phyloP scores from a whole-genome alignment of 2,113 vertebrate species.

The Xiphophorus hellerii region DNA sequence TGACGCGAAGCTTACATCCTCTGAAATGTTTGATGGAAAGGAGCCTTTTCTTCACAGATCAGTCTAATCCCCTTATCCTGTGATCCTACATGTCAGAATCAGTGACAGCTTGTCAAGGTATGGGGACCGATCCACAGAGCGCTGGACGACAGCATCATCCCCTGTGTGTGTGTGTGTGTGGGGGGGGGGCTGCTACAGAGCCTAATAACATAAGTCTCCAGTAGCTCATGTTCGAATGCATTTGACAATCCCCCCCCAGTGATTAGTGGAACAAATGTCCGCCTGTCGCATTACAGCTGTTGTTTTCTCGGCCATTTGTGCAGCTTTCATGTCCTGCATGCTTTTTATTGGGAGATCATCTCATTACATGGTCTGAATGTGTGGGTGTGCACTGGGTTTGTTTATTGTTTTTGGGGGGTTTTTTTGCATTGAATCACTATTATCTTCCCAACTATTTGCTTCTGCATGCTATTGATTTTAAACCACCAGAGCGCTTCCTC shows the following conservation, averaged over 20 bases:
- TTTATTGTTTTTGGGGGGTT: background rate
- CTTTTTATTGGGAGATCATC: conserved; percentile 51
- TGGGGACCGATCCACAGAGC: conserved; percentile 31
- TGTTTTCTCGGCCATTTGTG: conserved; percentile 54
- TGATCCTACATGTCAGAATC: conserved; percentile 45
- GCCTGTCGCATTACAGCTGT: conserved; percentile 61
- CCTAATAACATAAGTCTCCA: conserved; percentile 61
- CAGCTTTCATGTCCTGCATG: conserved; percentile 41
- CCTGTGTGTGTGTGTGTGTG: conserved; percentile 12
- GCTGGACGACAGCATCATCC: conserved; percentile 21
- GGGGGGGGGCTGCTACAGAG: background rate
- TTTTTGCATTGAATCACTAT: conserved; percentile 21
- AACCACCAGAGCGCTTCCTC: conserved; percentile 17
- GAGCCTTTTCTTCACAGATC: conserved; percentile 29
- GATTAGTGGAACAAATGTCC: conserved; percentile 73
- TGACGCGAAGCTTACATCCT: background rate
- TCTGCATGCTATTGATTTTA: conserved; percentile 33
- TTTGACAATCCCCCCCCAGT: conserved; percentile 58
- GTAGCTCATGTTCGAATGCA: conserved; percentile 41
- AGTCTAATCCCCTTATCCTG: conserved; percentile 44
- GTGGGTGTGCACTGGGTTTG: background rate
- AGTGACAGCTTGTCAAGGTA: conserved; percentile 66
- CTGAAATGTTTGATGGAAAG: conserved; percentile 15
- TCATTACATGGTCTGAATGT: conserved; percentile 42
- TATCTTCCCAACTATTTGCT: conserved; percentile 41